These are phyloP conservation scores for Acromyrmex heyeri DNA, from an alignment of 1,140 invertebrate genomes.

Conservation along the genomic window DNA sequence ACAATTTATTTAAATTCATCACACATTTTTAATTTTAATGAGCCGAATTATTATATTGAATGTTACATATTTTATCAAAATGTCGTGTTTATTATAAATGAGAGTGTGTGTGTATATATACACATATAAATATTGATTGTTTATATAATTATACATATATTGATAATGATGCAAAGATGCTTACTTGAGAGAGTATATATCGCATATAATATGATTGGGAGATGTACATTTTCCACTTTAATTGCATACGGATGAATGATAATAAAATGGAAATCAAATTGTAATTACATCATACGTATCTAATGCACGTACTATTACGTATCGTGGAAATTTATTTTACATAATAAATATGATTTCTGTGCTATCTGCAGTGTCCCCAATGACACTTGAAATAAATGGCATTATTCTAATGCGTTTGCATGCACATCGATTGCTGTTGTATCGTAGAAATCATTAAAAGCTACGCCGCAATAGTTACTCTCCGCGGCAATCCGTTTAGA, in stretches of 20 bases:
- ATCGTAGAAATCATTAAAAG: constrained; percentile 17
- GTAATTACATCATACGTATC: constrained; percentile 37
- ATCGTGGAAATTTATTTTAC: constrained; percentile 35
- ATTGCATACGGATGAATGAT: constrained; percentile 21
- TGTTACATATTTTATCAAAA: background rate
- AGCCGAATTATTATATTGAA: background rate
- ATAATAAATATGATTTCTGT: constrained; percentile 40
- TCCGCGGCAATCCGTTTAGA: background rate
- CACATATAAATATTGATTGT: background rate
- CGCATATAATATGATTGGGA: constrained; percentile 37
- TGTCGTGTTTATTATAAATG: background rate
- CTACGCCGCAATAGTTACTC: no score
- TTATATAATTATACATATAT: background rate
- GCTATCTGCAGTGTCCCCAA: constrained; percentile 3
- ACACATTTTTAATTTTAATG: background rate
- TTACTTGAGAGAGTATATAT: background rate
- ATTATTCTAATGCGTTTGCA: constrained; percentile 30
- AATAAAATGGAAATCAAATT: constrained; percentile 51
- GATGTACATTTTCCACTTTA: constrained; percentile 14
- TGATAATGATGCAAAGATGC: constrained; percentile 17
- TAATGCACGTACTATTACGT: background rate
- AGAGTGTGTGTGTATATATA: no score
- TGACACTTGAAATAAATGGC: constrained; percentile 49
- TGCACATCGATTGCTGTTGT: background rate
- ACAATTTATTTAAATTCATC: constrained; percentile 2